These are phyloP conservation scores for Lottia scabra DNA, from an alignment of 2,888 invertebrate species.

Conservation along the genomic window DNA sequence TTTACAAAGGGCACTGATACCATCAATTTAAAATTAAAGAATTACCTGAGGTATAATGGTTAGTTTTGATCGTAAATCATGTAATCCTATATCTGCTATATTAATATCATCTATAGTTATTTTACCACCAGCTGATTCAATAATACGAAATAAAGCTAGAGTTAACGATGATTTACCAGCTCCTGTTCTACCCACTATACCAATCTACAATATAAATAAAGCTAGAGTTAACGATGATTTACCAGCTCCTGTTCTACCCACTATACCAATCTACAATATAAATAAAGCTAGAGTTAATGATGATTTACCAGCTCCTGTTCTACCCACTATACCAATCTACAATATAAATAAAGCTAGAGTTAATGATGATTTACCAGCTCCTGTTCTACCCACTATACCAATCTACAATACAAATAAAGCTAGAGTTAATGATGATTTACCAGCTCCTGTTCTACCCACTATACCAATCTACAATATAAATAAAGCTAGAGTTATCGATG, in stretches of 20 bases:
- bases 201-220: constrained; percentile 75
- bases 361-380: constrained; percentile 75
- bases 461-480: constrained; percentile 78
- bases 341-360: constrained; percentile 78
- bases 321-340: constrained; percentile 77
- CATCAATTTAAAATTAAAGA: no score
- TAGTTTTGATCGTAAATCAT: constrained; percentile 82
- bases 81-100: constrained; percentile 75
- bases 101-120: constrained; percentile 82
- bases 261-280: constrained; percentile 76
- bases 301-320: constrained; percentile 72
- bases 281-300: constrained; percentile 81
- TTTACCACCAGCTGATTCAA: constrained; percentile 79
- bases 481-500: constrained; percentile 79
- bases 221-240: constrained; percentile 79
- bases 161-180: constrained; percentile 76
- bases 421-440: constrained; percentile 77
- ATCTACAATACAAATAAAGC: constrained; percentile 83
- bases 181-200: constrained; percentile 74
- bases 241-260: constrained; percentile 70
- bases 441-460: constrained; percentile 71
- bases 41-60: constrained; percentile 88
- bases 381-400: constrained; percentile 77
- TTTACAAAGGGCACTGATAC: no score
- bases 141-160: constrained; percentile 83